These are phyloP conservation scores for Rhineura floridana DNA, from an alignment of 2,113 vertebrate genomes.

Conservation along the genomic window DNA sequence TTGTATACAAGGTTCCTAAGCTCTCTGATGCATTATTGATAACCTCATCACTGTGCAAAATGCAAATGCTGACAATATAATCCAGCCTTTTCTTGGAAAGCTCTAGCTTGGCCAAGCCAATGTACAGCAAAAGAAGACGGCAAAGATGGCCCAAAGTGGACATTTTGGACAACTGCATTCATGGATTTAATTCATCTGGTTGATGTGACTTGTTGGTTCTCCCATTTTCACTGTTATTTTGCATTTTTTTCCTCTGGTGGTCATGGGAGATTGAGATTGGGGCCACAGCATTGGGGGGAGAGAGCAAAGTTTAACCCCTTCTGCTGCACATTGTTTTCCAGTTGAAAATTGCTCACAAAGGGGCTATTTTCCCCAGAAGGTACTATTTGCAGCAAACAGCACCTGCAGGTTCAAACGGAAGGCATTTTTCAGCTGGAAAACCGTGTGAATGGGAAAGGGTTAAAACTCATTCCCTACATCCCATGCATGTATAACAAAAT, in stretches of 20 bases:
- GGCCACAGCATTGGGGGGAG: not conserved
- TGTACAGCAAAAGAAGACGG: slow-evolving; percentile 57
- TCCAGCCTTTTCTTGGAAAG: slow-evolving; percentile 69
- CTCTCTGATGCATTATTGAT: slow-evolving; percentile 80
- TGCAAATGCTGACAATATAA: slow-evolving; percentile 69
- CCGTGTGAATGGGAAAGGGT: too few relatives aligned
- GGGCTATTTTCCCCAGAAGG: too few relatives aligned
- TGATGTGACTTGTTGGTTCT: not conserved
- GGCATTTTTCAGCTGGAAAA: too few relatives aligned
- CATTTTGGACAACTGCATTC: slow-evolving; percentile 35
- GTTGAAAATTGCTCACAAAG: too few relatives aligned
- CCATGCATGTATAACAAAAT: too few relatives aligned
- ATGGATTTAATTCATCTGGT: slow-evolving; percentile 1
- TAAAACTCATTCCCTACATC: too few relatives aligned
- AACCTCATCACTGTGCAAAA: slow-evolving; percentile 72
- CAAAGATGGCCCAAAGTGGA: slow-evolving; percentile 40
- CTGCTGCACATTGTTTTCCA: too few relatives aligned
- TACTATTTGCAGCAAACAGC: too few relatives aligned
- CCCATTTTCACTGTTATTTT: not conserved
- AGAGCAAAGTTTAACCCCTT: not conserved
- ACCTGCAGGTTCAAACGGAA: too few relatives aligned
- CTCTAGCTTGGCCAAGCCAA: slow-evolving; percentile 52
- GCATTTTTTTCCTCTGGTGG: not conserved
- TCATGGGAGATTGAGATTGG: not conserved
- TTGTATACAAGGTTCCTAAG: slow-evolving; percentile 59